Conservation (phyloP, 2,797 vertebrate species). For the Hafferia zeledoni region DNA sequence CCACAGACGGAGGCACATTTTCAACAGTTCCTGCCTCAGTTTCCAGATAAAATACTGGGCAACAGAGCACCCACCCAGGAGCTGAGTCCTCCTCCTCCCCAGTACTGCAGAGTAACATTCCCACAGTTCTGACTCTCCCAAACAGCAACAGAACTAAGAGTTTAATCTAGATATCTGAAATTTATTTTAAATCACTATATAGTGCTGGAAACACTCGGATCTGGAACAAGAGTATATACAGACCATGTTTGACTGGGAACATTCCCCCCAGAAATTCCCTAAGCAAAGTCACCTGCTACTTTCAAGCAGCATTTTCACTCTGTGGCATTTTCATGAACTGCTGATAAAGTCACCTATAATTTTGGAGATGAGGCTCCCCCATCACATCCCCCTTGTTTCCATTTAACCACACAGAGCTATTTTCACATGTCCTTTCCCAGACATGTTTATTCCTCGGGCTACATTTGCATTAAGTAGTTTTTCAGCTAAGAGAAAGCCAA, state of each 20-base stretch:
- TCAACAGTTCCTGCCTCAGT: not conserved
- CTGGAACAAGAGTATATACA: not conserved
- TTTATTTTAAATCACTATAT: not conserved
- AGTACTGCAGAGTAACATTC: not conserved
- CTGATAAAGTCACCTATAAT: not conserved
- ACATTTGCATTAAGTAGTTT: not conserved
- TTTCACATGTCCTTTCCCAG: not conserved
- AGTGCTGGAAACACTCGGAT: not conserved
- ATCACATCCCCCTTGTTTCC: not conserved
- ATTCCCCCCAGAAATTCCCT: not conserved
- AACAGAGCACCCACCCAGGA: not conserved
- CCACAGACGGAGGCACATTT: not conserved
- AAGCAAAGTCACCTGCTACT: not conserved
- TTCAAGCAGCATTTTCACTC: not conserved
- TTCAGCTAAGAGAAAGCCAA: not conserved
- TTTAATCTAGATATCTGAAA: accelerated
- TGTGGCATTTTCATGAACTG: not conserved
- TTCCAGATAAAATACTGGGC: not conserved
- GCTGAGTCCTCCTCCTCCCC: not conserved
- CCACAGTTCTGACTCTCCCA: not conserved
- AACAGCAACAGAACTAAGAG: not conserved
- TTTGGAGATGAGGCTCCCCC: not conserved
- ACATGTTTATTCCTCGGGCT: not conserved
- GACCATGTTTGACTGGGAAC: not conserved
- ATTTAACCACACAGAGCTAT: not conserved